phyloP scores from a whole-genome alignment of 2,797 vertebrate genomes.

The Bradypodion pumilum region DNA sequence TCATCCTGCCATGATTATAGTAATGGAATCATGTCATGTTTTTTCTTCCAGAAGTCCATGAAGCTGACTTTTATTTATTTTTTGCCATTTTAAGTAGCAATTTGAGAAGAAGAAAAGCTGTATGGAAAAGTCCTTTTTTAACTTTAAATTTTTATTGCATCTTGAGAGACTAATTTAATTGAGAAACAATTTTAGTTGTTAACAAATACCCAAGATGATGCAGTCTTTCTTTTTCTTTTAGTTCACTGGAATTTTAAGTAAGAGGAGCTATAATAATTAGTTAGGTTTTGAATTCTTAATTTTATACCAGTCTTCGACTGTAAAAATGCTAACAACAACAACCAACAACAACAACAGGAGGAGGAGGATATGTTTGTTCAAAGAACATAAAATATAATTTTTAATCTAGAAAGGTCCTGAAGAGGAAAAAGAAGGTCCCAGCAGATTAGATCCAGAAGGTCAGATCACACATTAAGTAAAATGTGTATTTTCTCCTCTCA shows the following conservation, averaged over 20 bases:
- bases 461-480: too few relatives aligned
- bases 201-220: background rate
- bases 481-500: too few relatives aligned
- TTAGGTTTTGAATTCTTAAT: too few relatives aligned
- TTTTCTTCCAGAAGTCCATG: background rate
- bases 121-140: background rate
- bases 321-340: too few relatives aligned
- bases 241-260: background rate
- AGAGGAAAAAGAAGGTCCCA: background rate
- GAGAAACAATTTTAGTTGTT: background rate
- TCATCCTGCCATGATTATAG: background rate
- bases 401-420: background rate
- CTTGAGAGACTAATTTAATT: too few relatives aligned
- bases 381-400: background rate
- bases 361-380: too few relatives aligned
- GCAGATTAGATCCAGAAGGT: background rate
- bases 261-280: background rate
- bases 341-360: too few relatives aligned
- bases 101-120: too few relatives aligned
- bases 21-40: background rate
- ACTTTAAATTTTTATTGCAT: background rate
- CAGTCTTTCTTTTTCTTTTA: background rate
- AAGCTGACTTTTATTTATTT: background rate
- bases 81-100: background rate
- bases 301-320: too few relatives aligned